Evolutionary conservation across 2,113 vertebrate species (phyloP), one percentile per base, ranked within the genome.

Genomic region (Centrocercus urophasianus): DNA sequence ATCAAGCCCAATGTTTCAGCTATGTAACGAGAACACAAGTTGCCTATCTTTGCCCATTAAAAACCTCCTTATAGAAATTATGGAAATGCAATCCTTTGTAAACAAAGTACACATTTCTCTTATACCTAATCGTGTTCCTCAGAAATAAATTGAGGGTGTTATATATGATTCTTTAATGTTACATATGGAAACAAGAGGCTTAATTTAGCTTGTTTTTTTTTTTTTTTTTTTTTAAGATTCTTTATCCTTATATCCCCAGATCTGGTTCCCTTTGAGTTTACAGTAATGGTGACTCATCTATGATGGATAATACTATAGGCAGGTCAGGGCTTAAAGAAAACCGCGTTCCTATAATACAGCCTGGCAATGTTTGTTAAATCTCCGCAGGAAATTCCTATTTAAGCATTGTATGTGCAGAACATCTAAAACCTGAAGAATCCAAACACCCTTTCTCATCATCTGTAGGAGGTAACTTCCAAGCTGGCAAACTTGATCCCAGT

Each of bases 161-260:
- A 14, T 85, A 27, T 76, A n/a, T 40, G 63, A 76, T 79, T 70
- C 66, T 83, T 85, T 79, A 79, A 36, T 22, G 8, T 63, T 89
- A 73, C 67, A 47, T 70, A 80, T 52, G 87, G 86, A 92, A 95
- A 85, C 59, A 91, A 87, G 54, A 59, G 87, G 82, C 76, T 94
- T 75, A 89, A 82, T 61, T 67, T 63, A 89, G 50, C 20, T 67
- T 91, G 43, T 36, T 7, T 76, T 94, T 93, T 89, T 38, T 38
- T 94, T 93, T 89, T 38, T 38, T 38, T 38, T 38, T 38, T 38
- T 82, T 88, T 61, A 89, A 85, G 48, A 52, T 75, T 83, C 89
- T 93, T 93, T 89, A 45, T 93, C 84, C 71, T 93, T 63, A 92
- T 65, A 93, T 95, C 77, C 76, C 89, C 74, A 89, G 65, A 32